A percentile compares a stretch with the other conserved stretches of the same genome.
These are phyloP conservation scores for Odontothrips loti DNA, from an alignment of 2,888 invertebrate species.

Conservation along the genomic window DNA sequence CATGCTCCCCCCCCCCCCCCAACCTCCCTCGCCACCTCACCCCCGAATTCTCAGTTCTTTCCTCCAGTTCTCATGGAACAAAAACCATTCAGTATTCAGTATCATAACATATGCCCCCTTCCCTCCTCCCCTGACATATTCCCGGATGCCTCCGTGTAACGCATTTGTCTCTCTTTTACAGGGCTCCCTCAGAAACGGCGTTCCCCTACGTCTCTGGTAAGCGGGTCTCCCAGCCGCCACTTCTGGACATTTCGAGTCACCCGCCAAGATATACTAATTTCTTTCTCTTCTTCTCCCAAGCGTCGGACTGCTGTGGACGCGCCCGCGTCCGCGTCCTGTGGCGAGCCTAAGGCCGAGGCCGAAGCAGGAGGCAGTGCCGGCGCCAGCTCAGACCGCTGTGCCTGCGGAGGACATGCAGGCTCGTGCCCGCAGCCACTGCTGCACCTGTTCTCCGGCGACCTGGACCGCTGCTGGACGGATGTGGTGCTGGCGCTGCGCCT, in stretches of 20 bases:
- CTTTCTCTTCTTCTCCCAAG: not conserved
- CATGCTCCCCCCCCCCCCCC: no score
- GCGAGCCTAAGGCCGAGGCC: not conserved
- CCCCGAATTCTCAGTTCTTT: no score
- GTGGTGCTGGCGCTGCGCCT: constrained; percentile 18
- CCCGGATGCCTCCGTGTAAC: no score
- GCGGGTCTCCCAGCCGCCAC: no score
- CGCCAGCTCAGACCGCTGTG: not conserved
- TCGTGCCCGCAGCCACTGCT: constrained; percentile 2
- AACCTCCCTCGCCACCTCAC: no score
- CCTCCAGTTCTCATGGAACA: no score
- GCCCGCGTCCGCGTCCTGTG: not conserved
- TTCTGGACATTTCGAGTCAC: not conserved
- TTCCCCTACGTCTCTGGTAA: no score
- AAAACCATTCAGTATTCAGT: no score
- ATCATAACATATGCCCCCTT: no score
- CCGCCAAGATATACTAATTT: not conserved
- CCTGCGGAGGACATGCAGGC: not conserved
- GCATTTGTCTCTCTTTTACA: no score
- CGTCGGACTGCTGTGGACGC: not conserved
- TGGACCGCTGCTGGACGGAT: constrained; percentile 1
- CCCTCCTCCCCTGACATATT: no score
- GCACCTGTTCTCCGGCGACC: constrained; percentile 7
- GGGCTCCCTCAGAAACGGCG: no score
- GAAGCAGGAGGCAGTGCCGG: not conserved